Evolutionary conservation across 2,888 invertebrate genomes (phyloP).

Genomic region (Arctia plantaginis): DNA sequence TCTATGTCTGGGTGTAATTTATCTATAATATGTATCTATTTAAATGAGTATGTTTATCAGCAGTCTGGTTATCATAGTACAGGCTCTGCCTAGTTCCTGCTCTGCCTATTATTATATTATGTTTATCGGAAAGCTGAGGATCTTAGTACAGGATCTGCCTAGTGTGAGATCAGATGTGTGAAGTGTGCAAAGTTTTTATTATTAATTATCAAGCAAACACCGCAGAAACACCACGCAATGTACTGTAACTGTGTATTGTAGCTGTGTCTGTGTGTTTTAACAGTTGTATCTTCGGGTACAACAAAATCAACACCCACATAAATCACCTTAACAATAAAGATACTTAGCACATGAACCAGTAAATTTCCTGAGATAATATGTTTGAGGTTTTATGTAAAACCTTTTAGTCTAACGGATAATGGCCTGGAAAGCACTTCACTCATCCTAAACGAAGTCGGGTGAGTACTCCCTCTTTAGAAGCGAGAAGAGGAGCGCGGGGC

Average conservation of each 20-base stretch:
- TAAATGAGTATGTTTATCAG: no score
- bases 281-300: background rate
- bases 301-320: slow-evolving; percentile 4
- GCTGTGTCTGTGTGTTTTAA: background rate
- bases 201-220: background rate
- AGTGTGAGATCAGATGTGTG: background rate
- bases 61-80: no score
- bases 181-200: background rate
- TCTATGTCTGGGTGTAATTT: background rate
- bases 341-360: slow-evolving; percentile 19
- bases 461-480: slow-evolving; percentile 61
- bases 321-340: slow-evolving; percentile 4
- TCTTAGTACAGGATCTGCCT: background rate
- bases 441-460: slow-evolving; percentile 66
- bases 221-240: background rate
- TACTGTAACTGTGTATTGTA: no score
- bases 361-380: slow-evolving; percentile 46
- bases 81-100: no score
- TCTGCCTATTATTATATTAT: no score
- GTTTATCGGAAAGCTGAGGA: background rate
- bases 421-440: slow-evolving; percentile 66
- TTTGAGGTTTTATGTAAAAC: slow-evolving; percentile 59
- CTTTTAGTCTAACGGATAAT: slow-evolving; percentile 64
- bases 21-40: no score
- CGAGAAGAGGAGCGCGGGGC: slow-evolving; percentile 35